Conservation (phyloP, 2,888 invertebrate genomes). For the Chrysolina haemoptera region DNA sequence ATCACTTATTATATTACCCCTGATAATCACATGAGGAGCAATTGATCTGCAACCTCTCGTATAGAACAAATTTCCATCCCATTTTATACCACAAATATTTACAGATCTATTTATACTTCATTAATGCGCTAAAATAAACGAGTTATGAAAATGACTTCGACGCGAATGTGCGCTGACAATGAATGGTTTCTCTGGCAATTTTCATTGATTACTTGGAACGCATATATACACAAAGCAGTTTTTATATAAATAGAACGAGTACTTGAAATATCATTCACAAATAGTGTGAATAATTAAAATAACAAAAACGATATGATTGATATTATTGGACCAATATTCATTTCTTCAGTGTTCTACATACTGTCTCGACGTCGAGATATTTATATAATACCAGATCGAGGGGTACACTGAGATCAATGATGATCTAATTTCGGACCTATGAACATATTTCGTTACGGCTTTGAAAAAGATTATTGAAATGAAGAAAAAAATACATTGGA, state of each 20-base stretch:
- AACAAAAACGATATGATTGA: background rate
- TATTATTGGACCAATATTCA: background rate
- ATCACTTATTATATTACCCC: background rate
- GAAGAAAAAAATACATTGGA: too few relatives aligned
- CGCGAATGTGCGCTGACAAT: slow-evolving; percentile 14
- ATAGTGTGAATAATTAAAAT: background rate
- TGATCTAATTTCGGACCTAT: too few relatives aligned
- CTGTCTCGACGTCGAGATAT: too few relatives aligned
- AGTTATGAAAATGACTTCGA: slow-evolving; percentile 16
- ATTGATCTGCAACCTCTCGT: too few relatives aligned
- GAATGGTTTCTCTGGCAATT: slow-evolving; percentile 21
- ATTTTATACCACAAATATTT: slow-evolving; percentile 12
- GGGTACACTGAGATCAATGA: too few relatives aligned
- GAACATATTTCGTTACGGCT: too few relatives aligned
- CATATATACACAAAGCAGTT: slow-evolving; percentile 4
- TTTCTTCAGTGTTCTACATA: too few relatives aligned
- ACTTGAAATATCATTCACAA: background rate
- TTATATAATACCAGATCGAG: too few relatives aligned
- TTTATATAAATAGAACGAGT: slow-evolving; percentile 8
- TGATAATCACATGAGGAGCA: background rate
- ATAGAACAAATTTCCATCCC: background rate
- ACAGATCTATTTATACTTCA: slow-evolving; percentile 19
- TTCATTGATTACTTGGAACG: slow-evolving; percentile 19
- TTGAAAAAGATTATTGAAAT: too few relatives aligned
- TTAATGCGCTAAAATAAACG: slow-evolving; percentile 17